Conservation (phyloP, 2,888 invertebrate genomes). For the Timandra comae region DNA sequence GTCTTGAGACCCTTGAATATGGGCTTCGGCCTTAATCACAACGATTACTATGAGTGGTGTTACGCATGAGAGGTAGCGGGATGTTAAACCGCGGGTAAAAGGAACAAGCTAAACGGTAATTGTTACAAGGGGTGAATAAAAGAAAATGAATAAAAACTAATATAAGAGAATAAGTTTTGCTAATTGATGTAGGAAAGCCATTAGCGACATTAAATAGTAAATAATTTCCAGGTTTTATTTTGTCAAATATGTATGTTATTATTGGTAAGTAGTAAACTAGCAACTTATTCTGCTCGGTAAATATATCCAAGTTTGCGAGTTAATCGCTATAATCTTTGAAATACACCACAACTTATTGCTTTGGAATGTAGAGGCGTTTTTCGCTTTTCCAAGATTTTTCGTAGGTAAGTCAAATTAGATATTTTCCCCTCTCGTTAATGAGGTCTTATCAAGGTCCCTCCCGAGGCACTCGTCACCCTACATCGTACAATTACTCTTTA, state of each 20-base stretch:
- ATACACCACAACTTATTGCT: conserved; percentile 27
- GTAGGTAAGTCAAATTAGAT: conserved; percentile 54
- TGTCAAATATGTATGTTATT: too few relatives aligned
- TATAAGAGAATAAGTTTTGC: too few relatives aligned
- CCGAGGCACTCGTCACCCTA: conserved; percentile 34
- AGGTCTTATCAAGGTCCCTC: conserved; percentile 46
- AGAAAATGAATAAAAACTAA: too few relatives aligned
- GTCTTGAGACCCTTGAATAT: conserved; percentile 65
- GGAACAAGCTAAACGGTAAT: too few relatives aligned
- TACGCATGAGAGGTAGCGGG: conserved; percentile 17
- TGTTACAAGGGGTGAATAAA: too few relatives aligned
- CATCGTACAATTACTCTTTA: conserved; percentile 49
- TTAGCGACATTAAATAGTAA: too few relatives aligned
- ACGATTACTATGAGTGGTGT: conserved; percentile 14
- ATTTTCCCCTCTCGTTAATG: conserved; percentile 52
- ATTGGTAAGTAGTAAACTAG: too few relatives aligned
- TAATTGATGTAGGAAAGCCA: too few relatives aligned
- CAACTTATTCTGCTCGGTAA: too few relatives aligned
- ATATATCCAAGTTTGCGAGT: too few relatives aligned
- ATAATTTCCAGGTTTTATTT: too few relatives aligned
- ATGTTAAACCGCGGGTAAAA: too few relatives aligned
- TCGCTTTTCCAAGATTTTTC: conserved; percentile 47
- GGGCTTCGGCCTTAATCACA: conserved; percentile 52
- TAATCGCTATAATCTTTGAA: conserved; percentile 16
- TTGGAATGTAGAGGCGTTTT: conserved; percentile 41